These are phyloP conservation scores for Uria aalge DNA, from an alignment of 2,113 vertebrate species.

Conservation along the genomic window DNA sequence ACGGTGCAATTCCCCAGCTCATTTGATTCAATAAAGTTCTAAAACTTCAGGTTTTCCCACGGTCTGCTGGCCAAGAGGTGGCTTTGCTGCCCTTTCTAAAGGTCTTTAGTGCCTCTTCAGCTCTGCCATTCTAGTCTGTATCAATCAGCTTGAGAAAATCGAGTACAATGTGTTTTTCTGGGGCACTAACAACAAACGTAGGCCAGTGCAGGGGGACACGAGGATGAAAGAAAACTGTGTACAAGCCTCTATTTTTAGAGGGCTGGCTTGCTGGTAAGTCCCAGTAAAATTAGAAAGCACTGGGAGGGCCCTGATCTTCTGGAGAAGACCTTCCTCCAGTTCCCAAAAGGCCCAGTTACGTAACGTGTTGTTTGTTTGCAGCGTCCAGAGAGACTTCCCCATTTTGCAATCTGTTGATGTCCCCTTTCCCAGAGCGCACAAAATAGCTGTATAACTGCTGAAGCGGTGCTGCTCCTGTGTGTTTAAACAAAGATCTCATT, in stretches of 20 bases:
- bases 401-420: conserved; percentile 19
- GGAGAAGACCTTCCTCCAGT: conserved; percentile 16
- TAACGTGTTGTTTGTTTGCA: conserved; percentile 3
- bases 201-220: background rate
- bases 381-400: background rate
- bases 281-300: background rate
- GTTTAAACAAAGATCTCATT: background rate
- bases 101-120: background rate
- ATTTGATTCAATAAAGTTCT: background rate
- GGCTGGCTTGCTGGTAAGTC: background rate
- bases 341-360: background rate
- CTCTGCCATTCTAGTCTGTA: background rate
- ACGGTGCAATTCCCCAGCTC: background rate
- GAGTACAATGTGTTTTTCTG: background rate
- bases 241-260: background rate
- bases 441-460: background rate
- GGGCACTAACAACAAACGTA: background rate
- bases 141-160: background rate
- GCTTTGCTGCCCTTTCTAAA: background rate
- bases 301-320: background rate
- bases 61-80: background rate
- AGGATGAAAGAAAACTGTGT: background rate
- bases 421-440: background rate
- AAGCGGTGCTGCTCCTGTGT: background rate
- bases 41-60: background rate